Evolutionary conservation across 2,888 invertebrate genomes (phyloP).

Genomic region (Drosophila kanekoi): DNA sequence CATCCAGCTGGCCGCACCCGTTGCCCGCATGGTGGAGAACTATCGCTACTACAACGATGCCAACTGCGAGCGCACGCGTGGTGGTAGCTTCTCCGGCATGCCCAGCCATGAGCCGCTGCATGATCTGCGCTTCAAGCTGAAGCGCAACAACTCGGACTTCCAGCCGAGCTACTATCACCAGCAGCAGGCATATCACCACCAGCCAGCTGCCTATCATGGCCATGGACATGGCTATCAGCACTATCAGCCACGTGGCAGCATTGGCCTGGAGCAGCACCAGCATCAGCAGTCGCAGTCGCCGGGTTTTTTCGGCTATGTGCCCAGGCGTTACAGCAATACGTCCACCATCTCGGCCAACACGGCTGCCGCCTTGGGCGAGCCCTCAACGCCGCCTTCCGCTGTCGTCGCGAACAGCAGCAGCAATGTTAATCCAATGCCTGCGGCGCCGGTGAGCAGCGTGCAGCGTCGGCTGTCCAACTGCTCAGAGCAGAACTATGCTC

Average conservation of each 20-base stretch:
- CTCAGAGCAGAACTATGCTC: conserved; percentile 82
- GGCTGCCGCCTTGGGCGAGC: conserved; percentile 63
- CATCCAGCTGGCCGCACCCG: conserved; percentile 83
- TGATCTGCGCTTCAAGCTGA: conserved; percentile 82
- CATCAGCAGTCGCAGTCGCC: conserved; percentile 52
- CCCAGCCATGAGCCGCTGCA: conserved; percentile 82
- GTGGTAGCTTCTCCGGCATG: conserved; percentile 85
- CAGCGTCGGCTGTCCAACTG: conserved; percentile 84
- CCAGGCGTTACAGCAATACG: conserved; percentile 89
- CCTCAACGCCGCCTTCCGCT: conserved; percentile 48
- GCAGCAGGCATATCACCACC: conserved; percentile 54
- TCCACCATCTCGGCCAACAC: conserved; percentile 85
- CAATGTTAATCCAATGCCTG: conserved; percentile 29
- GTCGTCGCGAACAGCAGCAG: conserved; percentile 34
- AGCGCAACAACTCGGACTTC: conserved; percentile 84
- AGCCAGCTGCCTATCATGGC: conserved; percentile 55
- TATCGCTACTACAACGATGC: conserved; percentile 87
- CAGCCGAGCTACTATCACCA: conserved; percentile 83
- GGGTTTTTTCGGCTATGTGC: conserved; percentile 81
- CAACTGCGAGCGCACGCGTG: conserved; percentile 83
- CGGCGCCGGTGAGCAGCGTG: conserved; percentile 53
- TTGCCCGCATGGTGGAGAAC: conserved; percentile 87
- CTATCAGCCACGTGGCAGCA: conserved; percentile 79
- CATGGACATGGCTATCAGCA: conserved; percentile 66
- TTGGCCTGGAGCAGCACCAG: conserved; percentile 43